These are phyloP conservation scores for Sebastes trivittatus DNA, from an alignment of 2,797 vertebrate genomes.

Conservation along the genomic window DNA sequence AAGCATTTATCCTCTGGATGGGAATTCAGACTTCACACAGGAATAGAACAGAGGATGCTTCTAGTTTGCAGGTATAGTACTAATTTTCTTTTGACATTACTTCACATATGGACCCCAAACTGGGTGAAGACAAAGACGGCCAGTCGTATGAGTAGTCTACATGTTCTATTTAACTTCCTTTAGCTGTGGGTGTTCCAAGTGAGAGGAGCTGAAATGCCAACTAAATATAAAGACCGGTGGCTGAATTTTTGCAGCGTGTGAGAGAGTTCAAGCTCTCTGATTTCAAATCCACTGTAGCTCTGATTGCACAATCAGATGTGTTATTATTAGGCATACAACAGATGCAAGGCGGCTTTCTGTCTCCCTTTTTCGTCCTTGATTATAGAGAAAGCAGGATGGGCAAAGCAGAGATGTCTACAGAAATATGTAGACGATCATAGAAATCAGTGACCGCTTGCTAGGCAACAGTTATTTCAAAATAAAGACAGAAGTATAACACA, in stretches of 20 bases:
- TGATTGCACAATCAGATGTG: slow-evolving; percentile 31
- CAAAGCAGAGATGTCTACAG: neutral
- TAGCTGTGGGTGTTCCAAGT: neutral
- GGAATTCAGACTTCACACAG: slow-evolving; percentile 8
- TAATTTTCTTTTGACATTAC: slow-evolving; percentile 14
- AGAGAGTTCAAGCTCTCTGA: slow-evolving; percentile 13
- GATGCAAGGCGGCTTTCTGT: neutral
- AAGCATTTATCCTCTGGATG: neutral
- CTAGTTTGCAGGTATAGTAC: neutral
- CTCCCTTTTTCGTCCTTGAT: neutral
- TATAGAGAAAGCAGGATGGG: neutral
- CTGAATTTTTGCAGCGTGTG: neutral
- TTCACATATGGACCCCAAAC: neutral
- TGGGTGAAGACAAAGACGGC: neutral
- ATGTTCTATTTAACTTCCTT: slow-evolving; percentile 4
- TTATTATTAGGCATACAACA: slow-evolving; percentile 34
- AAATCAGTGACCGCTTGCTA: slow-evolving; percentile 4
- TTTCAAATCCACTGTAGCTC: slow-evolving; percentile 17
- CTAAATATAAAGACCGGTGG: slow-evolving; percentile 13
- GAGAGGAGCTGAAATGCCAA: neutral
- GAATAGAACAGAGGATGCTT: neutral
- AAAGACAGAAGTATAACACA: neutral
- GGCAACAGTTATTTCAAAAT: neutral
- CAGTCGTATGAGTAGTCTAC: neutral
- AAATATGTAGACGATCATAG: neutral